Base-by-base conservation (phyloP, 2,888 invertebrate species). In the Ennomos erosarius region DNA sequence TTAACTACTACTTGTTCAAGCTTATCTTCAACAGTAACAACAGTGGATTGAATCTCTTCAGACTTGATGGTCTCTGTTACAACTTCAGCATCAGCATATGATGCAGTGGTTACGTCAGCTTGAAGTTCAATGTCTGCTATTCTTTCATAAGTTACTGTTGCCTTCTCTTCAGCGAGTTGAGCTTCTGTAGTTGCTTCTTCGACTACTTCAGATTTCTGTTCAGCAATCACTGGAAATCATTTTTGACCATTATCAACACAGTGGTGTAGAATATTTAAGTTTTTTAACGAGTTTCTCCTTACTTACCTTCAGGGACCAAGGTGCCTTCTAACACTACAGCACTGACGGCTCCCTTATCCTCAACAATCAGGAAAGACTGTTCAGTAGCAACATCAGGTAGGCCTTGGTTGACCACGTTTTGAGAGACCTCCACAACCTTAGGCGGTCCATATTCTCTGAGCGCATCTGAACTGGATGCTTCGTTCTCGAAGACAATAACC, bases 361-460 rank as follows among this genome's bases (percentile, higher is more conserved):
- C 70, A 10, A 76, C 69, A 1, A 71, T 71, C 2, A 73, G 65
- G 64, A 89, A 89, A 1, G 75, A 65, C 56, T 85, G 85, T 35
- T 87, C 88, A 16, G 79, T 87, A 10, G 68, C 76, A 0, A 73
- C 76, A 46, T 86, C 86, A 9, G 90, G 91, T 0, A 90, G 72
- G 0, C 74, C 81, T 54, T 90, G 90, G 59, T 75, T 75, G n/a
- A 78, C 74, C 6, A 78, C 63, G n/a, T 82, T 79, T 37, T 78
- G 76, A 9, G 77, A 69, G 0, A 78, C 70, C 8, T 84, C 82
- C 0, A 71, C 69, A 0, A 77, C 79, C 40, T 90, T 90, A 8
- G 93, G 92, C 8, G 93, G 90, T 11, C 89, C 88, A 60, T 93
- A 93, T 59, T 91, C 88, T 55, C 86, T 85, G 11, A 93, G 89